phyloP scores from a whole-genome alignment of 2,888 invertebrate species.

The Melikaiella ostensackeni region DNA sequence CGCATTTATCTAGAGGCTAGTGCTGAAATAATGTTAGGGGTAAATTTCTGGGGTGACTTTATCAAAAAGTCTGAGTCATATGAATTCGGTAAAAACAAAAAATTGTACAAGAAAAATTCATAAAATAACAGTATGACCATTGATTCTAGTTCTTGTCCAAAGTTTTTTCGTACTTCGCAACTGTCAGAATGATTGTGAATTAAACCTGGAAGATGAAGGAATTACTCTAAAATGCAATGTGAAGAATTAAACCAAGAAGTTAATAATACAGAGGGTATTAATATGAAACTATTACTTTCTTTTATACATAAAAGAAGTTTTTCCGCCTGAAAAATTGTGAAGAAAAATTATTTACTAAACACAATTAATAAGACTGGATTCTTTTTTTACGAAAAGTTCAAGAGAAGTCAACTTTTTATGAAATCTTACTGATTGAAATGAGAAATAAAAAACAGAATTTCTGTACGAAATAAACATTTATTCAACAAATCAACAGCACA shows the following conservation, averaged over 20 bases:
- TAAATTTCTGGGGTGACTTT: no score
- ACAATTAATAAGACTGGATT: no score
- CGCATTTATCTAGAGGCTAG: no score
- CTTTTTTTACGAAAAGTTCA: no score
- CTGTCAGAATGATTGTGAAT: background rate
- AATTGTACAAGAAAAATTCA: background rate
- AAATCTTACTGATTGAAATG: no score
- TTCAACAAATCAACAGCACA: constrained; percentile 37
- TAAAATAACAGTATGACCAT: background rate
- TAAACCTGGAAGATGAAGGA: background rate
- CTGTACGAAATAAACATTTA: constrained; percentile 39
- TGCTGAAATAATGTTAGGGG: no score
- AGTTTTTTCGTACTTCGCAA: background rate
- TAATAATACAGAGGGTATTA: background rate
- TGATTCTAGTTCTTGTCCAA: background rate
- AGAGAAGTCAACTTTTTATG: no score
- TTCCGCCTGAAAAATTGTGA: no score
- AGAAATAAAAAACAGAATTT: background rate
- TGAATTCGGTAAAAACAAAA: background rate
- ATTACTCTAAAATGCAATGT: background rate
- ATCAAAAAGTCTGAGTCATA: background rate
- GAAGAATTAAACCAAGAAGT: background rate
- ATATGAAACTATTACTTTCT: background rate
- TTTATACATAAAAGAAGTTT: no score
- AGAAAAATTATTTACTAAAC: no score